Percentiles rank a stretch among this genome's conserved stretches.
phyloP scores from a whole-genome alignment of 2,888 invertebrate genomes.

The Carcina quercana region DNA sequence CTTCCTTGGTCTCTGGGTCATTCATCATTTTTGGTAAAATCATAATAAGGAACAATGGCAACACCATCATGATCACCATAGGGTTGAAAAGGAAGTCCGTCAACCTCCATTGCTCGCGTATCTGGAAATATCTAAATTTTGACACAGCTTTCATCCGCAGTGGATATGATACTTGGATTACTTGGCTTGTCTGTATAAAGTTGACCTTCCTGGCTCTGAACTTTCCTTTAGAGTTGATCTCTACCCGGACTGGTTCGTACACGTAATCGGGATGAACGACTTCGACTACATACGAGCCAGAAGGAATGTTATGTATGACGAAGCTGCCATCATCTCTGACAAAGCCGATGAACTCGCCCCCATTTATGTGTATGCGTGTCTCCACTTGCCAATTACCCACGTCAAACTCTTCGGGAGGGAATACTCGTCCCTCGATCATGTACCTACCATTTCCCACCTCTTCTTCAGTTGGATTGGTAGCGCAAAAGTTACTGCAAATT shows the following conservation, averaged over 20 bases:
- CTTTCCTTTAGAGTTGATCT: slow-evolving; percentile 98
- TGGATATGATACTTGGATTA: slow-evolving; percentile 94
- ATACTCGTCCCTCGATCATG: slow-evolving; percentile 87
- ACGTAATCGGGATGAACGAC: slow-evolving; percentile 91
- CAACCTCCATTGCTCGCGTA: slow-evolving; percentile 96
- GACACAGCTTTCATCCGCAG: slow-evolving; percentile 89
- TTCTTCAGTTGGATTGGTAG: slow-evolving; percentile 44
- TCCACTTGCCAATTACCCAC: slow-evolving; percentile 82
- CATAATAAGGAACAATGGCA: slow-evolving; percentile 93
- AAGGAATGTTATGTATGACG: slow-evolving; percentile 88
- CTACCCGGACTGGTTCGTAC: slow-evolving; percentile 96
- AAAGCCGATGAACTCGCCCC: slow-evolving; percentile 91
- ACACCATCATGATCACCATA: slow-evolving; percentile 98
- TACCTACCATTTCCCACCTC: slow-evolving; percentile 74
- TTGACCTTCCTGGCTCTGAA: slow-evolving; percentile 96
- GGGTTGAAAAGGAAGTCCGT: slow-evolving; percentile 98
- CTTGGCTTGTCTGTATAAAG: slow-evolving; percentile 92
- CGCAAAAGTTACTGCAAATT: slow-evolving; percentile 27
- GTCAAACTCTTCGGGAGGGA: slow-evolving; percentile 78
- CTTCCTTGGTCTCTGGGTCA: slow-evolving; percentile 97
- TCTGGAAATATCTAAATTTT: slow-evolving; percentile 91
- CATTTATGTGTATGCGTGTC: slow-evolving; percentile 88
- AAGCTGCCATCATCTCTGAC: slow-evolving; percentile 95
- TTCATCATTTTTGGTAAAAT: slow-evolving; percentile 97
- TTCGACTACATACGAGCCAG: slow-evolving; percentile 96